Evolutionary conservation across 2,113 vertebrate genomes (phyloP).

Genomic region (Lamprologus speciosus): DNA sequence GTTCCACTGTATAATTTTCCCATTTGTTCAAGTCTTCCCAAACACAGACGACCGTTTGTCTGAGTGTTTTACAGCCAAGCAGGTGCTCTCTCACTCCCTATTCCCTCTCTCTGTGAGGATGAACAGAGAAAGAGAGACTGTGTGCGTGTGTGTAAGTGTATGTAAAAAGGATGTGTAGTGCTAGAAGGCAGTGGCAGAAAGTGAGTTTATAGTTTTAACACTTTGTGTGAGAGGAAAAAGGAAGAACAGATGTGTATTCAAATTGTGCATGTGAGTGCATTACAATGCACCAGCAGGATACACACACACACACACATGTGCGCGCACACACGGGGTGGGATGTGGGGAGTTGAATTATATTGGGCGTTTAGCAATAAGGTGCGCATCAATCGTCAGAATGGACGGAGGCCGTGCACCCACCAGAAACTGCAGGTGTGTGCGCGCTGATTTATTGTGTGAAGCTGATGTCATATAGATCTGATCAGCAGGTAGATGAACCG

Average conservation of each 20-base stretch:
- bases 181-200: neutral
- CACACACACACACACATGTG: neutral
- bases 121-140: neutral
- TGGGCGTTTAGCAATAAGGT: conserved; percentile 39
- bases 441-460: conserved; percentile 35
- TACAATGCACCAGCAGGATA: neutral
- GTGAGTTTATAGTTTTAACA: conserved; percentile 10
- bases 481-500: conserved; percentile 33
- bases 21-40: conserved; percentile 57
- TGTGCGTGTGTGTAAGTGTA: neutral
- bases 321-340: neutral
- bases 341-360: conserved; percentile 41
- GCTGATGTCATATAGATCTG: conserved; percentile 22
- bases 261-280: neutral
- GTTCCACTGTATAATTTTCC: conserved; percentile 64
- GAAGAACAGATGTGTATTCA: neutral
- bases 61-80: conserved; percentile 49
- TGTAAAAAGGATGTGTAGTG: neutral
- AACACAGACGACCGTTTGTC: conserved; percentile 58
- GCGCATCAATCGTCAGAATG: conserved; percentile 31
- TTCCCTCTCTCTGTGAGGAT: neutral
- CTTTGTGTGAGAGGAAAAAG: neutral
- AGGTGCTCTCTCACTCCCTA: conserved; percentile 43
- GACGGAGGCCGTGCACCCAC: neutral
- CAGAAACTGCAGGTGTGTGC: neutral